Base-by-base conservation (phyloP, 23 tunicate species). In the Aplidium turbinatum region DNA sequence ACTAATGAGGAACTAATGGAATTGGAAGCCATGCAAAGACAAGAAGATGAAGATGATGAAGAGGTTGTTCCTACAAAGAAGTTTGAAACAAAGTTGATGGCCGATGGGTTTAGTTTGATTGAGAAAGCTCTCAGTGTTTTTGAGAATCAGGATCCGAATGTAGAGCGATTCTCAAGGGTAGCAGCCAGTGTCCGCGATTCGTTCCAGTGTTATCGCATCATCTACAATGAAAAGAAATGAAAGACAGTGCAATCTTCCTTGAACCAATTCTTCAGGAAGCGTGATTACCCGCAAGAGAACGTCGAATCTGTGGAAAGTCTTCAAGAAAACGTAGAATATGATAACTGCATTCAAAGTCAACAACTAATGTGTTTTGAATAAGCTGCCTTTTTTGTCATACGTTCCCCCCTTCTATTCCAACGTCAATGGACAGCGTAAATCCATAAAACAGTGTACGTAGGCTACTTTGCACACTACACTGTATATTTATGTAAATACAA, bases 21-120 rank as follows among this genome's bases (percentile, higher is more conserved):
- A 70, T 70, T 47, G 58, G 76, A 70, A 70, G 24, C 58, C 76
- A 70, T 70, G 76, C 76, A 70, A 47, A 26, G 76, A 46, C 38
- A 7, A 70, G 76, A 70, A 46, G 76, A n/a, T n/a, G n/a, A 47
- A 70, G 76, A 70, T 24, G 58, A 70, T 21, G 76, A 70, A 47
- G 76, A 46, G 13, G 31, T 70, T 70, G 19, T 70, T 58, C 58
- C 58, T 46, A 24, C 28, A 45, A 70, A 70, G 35, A 70, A 70
- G 47, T 70, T 70, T 70, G 76, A 70, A 48, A 70, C 76, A 30
- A 70, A 70, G 58, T 70, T 66, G 47, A 70, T 70, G 76, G 58
- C 76, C 58, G 76, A 70, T 25, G 58, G 76, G 35, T 70, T 70
- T 47, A 47, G 58, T 47, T 70, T 70, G 4, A 48, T 70, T 6